phyloP scores from a whole-genome alignment of 2,113 vertebrate genomes.

The Leptobrachium ailaonicum region DNA sequence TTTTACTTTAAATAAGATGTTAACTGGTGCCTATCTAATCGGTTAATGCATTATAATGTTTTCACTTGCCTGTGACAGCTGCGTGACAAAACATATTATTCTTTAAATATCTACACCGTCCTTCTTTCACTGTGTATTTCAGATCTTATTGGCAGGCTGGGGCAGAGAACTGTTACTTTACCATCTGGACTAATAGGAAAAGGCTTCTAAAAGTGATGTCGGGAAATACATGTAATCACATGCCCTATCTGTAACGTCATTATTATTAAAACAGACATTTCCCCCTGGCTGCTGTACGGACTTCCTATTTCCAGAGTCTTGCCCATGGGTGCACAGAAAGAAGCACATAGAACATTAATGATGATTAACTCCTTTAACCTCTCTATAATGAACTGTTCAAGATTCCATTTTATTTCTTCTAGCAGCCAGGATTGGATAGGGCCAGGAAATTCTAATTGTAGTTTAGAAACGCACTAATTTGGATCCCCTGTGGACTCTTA shows the following conservation, averaged over 20 bases:
- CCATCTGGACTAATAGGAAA: constrained; percentile 21
- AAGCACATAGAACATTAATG: constrained; percentile 2
- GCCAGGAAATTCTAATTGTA: constrained; percentile 1
- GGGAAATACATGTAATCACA: constrained; percentile 24
- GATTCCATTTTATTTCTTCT: background rate
- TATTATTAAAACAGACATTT: constrained; percentile 11
- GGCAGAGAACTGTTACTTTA: constrained; percentile 26
- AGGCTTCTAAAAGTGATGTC: background rate
- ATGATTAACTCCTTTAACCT: background rate
- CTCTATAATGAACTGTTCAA: constrained; percentile 27
- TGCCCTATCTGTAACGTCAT: background rate
- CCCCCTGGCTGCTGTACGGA: background rate
- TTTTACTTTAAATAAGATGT: too few relatives aligned
- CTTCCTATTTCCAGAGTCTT: background rate
- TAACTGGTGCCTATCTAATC: too few relatives aligned
- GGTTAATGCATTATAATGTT: background rate
- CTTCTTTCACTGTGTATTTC: background rate
- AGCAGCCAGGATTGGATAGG: background rate
- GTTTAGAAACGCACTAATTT: background rate
- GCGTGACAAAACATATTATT: constrained; percentile 13
- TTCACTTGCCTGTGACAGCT: background rate
- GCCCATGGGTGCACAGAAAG: background rate
- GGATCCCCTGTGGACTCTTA: background rate
- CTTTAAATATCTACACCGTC: constrained; percentile 27
- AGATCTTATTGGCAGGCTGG: constrained; percentile 19